A percentile compares a stretch with the other conserved stretches of the same genome.
Evolutionary conservation across 2,113 vertebrate genomes (phyloP).

Genomic region (Forbesichthys papilliferus): DNA sequence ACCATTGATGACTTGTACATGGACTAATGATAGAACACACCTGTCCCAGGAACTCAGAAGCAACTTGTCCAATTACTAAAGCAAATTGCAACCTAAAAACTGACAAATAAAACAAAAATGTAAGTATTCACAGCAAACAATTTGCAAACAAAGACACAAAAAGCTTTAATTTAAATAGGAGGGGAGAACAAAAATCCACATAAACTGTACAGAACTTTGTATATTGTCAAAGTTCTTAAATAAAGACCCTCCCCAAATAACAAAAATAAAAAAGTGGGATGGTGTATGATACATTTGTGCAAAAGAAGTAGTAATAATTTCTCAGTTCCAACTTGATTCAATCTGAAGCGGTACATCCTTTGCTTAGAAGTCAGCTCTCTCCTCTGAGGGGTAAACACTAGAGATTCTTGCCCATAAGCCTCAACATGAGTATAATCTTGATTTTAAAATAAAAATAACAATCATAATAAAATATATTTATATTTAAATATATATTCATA

Average conservation of each 20-base stretch:
- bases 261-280: slow-evolving; percentile 64
- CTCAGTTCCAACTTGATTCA: slow-evolving; percentile 58
- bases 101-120: background rate
- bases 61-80: background rate
- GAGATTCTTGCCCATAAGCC: slow-evolving; percentile 49
- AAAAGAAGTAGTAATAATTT: slow-evolving; percentile 70
- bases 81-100: background rate
- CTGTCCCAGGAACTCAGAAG: no score
- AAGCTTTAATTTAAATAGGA: slow-evolving; percentile 83
- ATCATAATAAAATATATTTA: slow-evolving; percentile 83
- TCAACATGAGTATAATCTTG: slow-evolving; percentile 59
- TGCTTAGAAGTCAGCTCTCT: slow-evolving; percentile 22
- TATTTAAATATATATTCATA: slow-evolving; percentile 81
- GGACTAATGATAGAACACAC: no score
- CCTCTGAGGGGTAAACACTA: slow-evolving; percentile 46
- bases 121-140: background rate
- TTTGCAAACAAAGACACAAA: slow-evolving; percentile 78
- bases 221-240: slow-evolving; percentile 78
- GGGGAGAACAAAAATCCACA: slow-evolving; percentile 54
- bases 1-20: no score
- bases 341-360: slow-evolving; percentile 47
- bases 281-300: slow-evolving; percentile 77
- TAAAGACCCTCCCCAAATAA: slow-evolving; percentile 63
- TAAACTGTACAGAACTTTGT: slow-evolving; percentile 81
- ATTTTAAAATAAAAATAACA: slow-evolving; percentile 55